Evolutionary conservation across 2,888 invertebrate species (phyloP).

Genomic region (Himalopsyche kuldschensis): DNA sequence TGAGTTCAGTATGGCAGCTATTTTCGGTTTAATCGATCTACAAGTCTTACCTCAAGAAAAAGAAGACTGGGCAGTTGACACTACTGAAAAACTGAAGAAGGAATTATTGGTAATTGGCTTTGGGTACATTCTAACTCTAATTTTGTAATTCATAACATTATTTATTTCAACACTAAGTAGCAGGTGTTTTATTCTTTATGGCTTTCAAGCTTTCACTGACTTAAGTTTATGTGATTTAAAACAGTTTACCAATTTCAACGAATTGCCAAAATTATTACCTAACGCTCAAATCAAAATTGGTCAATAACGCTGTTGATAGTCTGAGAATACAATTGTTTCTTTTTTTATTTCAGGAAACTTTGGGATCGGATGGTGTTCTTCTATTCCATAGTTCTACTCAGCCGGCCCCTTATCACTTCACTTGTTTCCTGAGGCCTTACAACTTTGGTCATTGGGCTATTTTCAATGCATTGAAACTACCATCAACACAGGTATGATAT

Average conservation of each 20-base stretch:
- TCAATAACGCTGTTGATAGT: not conserved
- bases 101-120: conserved; percentile 59
- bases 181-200: no score
- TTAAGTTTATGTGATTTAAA: not conserved
- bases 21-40: conserved; percentile 67
- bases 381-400: conserved; percentile 81
- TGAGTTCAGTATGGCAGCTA: conserved; percentile 67
- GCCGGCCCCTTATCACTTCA: conserved; percentile 81
- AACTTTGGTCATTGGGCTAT: conserved; percentile 86
- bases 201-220: no score
- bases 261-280: not conserved
- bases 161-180: no score
- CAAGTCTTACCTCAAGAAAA: conserved; percentile 67
- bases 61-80: conserved; percentile 63
- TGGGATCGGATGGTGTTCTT: conserved; percentile 79
- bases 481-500: conserved; percentile 68
- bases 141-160: no score
- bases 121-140: not conserved
- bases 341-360: conserved; percentile 58
- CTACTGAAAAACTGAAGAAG: conserved; percentile 61
- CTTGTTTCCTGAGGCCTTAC: conserved; percentile 73
- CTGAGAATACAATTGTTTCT: not conserved
- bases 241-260: not conserved
- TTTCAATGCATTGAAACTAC: conserved; percentile 82
- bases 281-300: not conserved